Percentiles rank a stretch among this genome's conserved stretches.
phyloP scores from a whole-genome alignment of 2,888 invertebrate genomes.

The Neuroscelio doddi region DNA sequence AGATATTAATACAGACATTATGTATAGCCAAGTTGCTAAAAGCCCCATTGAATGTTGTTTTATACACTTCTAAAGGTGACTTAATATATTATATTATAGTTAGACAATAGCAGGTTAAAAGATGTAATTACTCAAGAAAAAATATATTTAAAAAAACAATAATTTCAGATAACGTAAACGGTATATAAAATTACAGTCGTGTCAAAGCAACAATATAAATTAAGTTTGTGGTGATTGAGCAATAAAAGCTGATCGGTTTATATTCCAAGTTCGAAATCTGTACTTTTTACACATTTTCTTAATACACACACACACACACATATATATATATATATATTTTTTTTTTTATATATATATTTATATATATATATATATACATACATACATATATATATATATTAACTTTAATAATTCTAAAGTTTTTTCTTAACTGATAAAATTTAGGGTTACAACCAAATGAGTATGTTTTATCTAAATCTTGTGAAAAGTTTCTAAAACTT shows the following conservation, averaged over 20 bases:
- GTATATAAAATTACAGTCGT: background rate
- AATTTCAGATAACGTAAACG: background rate
- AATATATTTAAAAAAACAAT: background rate
- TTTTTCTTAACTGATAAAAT: too few species aligned
- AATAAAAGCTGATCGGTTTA: conserved; percentile 47
- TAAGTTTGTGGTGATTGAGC: conserved; percentile 46
- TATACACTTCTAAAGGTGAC: conserved; percentile 22
- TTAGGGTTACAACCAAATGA: too few species aligned
- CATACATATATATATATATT: too few species aligned
- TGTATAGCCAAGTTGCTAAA: conserved; percentile 29
- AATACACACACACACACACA: too few species aligned
- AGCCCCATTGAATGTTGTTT: conserved; percentile 17
- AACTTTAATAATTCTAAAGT: conserved; percentile 29
- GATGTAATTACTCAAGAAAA: background rate
- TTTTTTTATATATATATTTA: too few species aligned
- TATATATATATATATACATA: too few species aligned
- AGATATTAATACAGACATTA: conserved; percentile 28
- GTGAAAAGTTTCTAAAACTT: too few species aligned
- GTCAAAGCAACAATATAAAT: background rate
- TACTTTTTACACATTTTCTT: background rate
- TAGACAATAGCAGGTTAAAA: conserved; percentile 45
- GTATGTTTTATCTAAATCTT: too few species aligned
- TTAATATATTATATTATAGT: conserved; percentile 9
- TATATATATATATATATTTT: conserved; percentile 34
- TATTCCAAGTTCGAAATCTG: background rate